A percentile compares a stretch with the other conserved stretches of the same genome.
phyloP scores from a whole-genome alignment of 2,113 vertebrate genomes.

The Rynchops niger region DNA sequence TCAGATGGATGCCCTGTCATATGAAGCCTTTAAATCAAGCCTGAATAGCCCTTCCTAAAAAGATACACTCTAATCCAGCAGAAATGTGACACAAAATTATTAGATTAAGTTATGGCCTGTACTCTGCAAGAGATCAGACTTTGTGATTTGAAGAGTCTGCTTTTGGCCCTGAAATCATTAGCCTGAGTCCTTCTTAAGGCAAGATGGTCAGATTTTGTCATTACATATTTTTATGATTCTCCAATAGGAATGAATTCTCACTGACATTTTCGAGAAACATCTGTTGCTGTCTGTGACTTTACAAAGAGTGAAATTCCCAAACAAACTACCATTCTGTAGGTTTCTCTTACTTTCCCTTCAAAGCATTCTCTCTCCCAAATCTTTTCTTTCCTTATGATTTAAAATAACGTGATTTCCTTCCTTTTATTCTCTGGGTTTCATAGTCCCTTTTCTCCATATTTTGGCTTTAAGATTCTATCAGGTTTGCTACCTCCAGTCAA shows the following conservation, averaged over 20 bases:
- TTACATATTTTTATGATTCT: neutral
- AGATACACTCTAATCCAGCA: neutral
- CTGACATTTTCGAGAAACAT: neutral
- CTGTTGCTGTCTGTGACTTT: neutral
- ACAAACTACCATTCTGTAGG: neutral
- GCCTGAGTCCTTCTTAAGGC: neutral
- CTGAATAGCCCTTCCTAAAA: neutral
- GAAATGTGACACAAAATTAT: neutral
- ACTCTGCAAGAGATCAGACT: neutral
- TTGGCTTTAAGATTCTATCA: neutral
- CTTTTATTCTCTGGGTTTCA: neutral
- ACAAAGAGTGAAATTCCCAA: neutral
- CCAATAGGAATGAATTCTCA: neutral
- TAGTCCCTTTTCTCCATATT: neutral
- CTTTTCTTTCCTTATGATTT: neutral
- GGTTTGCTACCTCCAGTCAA: neutral
- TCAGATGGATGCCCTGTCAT: neutral
- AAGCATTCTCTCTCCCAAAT: neutral
- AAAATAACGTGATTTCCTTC: neutral
- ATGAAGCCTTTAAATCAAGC: neutral
- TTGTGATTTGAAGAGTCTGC: fast-evolving
- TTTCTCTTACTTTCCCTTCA: neutral
- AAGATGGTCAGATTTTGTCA: neutral
- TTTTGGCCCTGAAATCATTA: neutral
- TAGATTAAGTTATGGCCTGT: neutral